Conservation (phyloP, 2,888 invertebrate species). For the Cylloceria caligata region DNA sequence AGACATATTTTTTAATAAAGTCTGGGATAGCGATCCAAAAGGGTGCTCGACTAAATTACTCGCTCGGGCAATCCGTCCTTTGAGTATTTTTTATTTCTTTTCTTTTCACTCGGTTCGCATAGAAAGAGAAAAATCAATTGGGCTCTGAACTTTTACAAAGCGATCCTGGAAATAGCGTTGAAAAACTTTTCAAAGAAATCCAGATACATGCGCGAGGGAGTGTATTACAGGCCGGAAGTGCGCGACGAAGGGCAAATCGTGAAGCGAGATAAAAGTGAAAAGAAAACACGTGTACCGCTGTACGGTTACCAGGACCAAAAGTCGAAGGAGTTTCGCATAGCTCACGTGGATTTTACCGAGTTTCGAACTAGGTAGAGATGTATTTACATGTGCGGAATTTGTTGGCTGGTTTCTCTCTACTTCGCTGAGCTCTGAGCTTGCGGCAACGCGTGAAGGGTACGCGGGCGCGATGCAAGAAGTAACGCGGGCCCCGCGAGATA, state of each 20-base stretch:
- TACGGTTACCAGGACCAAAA: conserved; percentile 17
- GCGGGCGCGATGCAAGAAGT: conserved; percentile 63
- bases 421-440: conserved; percentile 61
- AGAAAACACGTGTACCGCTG: conserved; percentile 38
- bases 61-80: conserved; percentile 20
- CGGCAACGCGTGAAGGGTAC: conserved; percentile 65
- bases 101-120: neutral
- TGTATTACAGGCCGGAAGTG: conserved; percentile 55
- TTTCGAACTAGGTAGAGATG: conserved; percentile 76
- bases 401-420: conserved; percentile 69
- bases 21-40: conserved; percentile 73
- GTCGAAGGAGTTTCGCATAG: conserved; percentile 66
- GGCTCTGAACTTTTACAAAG: conserved; percentile 60
- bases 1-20: conserved; percentile 80
- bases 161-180: conserved; percentile 48
- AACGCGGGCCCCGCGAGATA: conserved; percentile 58
- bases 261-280: conserved; percentile 49
- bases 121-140: conserved; percentile 62
- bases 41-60: conserved; percentile 29
- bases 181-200: conserved; percentile 65
- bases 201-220: conserved; percentile 32
- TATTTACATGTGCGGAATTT: conserved; percentile 43
- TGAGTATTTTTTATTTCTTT: conserved; percentile 3
- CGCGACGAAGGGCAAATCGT: conserved; percentile 50
- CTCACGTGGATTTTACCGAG: conserved; percentile 79